These are phyloP conservation scores for Pteropus alecto DNA, from an alignment of 2,113 vertebrate genomes.

Conservation along the genomic window DNA sequence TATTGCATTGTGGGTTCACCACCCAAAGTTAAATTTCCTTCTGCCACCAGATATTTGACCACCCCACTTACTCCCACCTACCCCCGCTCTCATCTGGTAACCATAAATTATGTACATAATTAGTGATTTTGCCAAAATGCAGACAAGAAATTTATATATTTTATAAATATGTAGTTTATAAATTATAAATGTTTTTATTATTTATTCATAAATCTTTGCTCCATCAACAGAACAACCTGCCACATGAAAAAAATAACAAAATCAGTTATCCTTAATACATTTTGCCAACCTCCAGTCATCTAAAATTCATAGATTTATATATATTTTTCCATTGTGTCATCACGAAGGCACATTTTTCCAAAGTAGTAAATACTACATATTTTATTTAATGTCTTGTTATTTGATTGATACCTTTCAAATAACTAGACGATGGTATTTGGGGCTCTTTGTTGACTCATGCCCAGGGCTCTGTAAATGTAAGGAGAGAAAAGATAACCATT, in stretches of 20 bases:
- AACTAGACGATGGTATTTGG: background rate
- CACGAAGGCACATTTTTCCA: background rate
- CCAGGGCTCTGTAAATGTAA: background rate
- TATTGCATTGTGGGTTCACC: too few species aligned
- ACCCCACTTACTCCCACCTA: too few species aligned
- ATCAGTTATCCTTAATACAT: background rate
- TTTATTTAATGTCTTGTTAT: constrained; percentile 20
- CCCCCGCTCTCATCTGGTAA: too few species aligned
- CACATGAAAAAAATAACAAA: constrained; percentile 2
- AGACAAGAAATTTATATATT: constrained; percentile 11
- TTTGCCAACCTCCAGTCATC: background rate
- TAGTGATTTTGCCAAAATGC: constrained; percentile 39
- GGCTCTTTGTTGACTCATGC: background rate
- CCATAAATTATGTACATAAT: background rate
- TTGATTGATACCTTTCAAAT: constrained; percentile 42
- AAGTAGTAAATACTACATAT: background rate
- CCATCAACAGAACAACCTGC: background rate
- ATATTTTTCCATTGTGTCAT: constrained; percentile 37
- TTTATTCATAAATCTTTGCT: constrained; percentile 44
- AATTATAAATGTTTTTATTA: background rate
- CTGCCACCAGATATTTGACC: too few species aligned
- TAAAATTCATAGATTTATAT: background rate
- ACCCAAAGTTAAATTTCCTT: too few species aligned
- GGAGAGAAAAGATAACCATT: background rate
- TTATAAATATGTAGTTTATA: background rate